Evolutionary conservation across 1,140 invertebrate genomes (phyloP).

Genomic region (Drosophila ananassae): DNA sequence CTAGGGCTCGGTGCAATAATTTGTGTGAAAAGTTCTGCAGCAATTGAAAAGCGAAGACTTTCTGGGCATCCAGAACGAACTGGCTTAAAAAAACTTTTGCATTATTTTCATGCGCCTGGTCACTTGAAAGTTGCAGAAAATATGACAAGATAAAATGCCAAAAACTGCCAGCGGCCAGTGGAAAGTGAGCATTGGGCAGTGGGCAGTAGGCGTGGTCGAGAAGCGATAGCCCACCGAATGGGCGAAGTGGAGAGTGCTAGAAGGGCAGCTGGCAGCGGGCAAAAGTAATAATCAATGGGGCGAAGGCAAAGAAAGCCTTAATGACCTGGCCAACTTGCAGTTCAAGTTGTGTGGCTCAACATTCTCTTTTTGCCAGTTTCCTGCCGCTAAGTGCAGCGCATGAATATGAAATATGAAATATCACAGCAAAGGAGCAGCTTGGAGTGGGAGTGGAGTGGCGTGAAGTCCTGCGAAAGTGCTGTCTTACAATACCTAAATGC

Average conservation of each 20-base stretch:
- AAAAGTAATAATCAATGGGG: slow-evolving; percentile 64
- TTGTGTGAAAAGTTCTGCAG: slow-evolving; percentile 68
- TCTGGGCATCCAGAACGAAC: slow-evolving; percentile 52
- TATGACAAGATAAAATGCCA: slow-evolving; percentile 71
- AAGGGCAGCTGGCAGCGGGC: neutral
- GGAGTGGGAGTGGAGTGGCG: neutral
- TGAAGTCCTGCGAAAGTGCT: slow-evolving; percentile 20
- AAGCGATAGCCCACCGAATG: neutral
- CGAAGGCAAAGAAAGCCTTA: slow-evolving; percentile 53
- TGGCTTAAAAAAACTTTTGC: slow-evolving; percentile 58
- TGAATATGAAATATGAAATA: slow-evolving; percentile 77
- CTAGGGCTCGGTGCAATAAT: slow-evolving; percentile 35
- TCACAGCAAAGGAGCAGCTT: slow-evolving; percentile 30
- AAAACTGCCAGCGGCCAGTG: slow-evolving; percentile 31
- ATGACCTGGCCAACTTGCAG: slow-evolving; percentile 70
- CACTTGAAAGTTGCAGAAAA: slow-evolving; percentile 64
- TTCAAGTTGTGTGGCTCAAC: slow-evolving; percentile 60
- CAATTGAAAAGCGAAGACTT: slow-evolving; percentile 76
- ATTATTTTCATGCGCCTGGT: slow-evolving; percentile 58
- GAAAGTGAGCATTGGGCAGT: slow-evolving; percentile 16
- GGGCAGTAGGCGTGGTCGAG: slow-evolving; percentile 14
- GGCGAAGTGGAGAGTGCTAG: neutral
- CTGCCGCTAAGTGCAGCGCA: slow-evolving; percentile 55
- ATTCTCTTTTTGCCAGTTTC: slow-evolving; percentile 28
- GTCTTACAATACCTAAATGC: slow-evolving; percentile 33